phyloP scores from a whole-genome alignment of 2,888 invertebrate species.

The Pterostichus madidus region DNA sequence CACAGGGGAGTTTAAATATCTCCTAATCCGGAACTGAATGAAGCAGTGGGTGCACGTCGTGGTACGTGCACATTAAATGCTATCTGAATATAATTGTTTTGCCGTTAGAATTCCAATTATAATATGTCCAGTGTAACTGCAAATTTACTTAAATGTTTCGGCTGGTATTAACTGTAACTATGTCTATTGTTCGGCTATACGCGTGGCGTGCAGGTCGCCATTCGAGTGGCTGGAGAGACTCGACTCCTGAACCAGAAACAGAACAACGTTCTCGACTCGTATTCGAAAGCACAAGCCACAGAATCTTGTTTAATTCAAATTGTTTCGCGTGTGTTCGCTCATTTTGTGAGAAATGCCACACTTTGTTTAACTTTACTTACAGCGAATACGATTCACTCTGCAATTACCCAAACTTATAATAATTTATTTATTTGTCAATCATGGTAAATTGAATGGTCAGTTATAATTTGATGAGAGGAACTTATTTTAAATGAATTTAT shows the following conservation, averaged over 20 bases:
- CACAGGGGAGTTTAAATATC: not conserved
- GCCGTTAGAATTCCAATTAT: constrained; percentile 66
- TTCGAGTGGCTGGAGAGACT: constrained; percentile 18
- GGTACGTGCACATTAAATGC: constrained; percentile 59
- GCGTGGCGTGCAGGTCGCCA: constrained; percentile 44
- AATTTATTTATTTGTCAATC: too few species aligned
- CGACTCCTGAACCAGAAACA: not conserved
- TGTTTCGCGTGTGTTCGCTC: constrained; percentile 53
- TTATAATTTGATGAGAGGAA: too few species aligned
- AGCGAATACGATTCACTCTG: too few species aligned
- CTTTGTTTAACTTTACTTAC: constrained; percentile 27
- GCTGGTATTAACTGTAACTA: constrained; percentile 63
- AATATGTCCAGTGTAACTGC: constrained; percentile 64
- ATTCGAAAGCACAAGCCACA: constrained; percentile 41
- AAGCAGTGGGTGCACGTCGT: constrained; percentile 37
- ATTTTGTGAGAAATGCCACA: constrained; percentile 32
- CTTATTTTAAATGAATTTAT: too few species aligned
- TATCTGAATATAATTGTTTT: constrained; percentile 66
- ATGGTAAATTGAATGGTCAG: too few species aligned
- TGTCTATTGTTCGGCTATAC: constrained; percentile 60
- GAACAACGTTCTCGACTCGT: constrained; percentile 24
- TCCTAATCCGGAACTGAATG: not conserved
- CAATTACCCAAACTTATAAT: too few species aligned
- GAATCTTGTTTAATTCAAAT: constrained; percentile 62
- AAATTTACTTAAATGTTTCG: constrained; percentile 65